A percentile compares a stretch with the other conserved stretches of the same genome.
These are phyloP conservation scores for Hydropotes inermis DNA, from an alignment of 2,113 vertebrate genomes.

Conservation along the genomic window DNA sequence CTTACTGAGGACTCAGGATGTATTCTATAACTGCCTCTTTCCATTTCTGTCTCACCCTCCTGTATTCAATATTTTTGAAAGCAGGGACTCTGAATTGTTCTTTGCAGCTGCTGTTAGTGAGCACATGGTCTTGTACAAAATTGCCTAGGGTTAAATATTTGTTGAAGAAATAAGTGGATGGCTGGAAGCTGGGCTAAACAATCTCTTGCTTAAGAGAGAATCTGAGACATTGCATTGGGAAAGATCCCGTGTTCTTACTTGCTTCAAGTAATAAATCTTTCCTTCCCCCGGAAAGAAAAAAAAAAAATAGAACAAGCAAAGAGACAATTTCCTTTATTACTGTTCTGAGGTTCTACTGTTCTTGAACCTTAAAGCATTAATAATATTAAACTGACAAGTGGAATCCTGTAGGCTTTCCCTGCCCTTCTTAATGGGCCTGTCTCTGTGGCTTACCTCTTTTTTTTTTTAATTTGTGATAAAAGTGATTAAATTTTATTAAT, in stretches of 20 bases:
- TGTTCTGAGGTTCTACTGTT: neutral
- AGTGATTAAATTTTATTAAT: neutral
- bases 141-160: neutral
- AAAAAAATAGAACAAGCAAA: neutral
- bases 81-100: neutral
- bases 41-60: neutral
- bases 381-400: neutral
- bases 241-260: neutral
- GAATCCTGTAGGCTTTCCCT: neutral
- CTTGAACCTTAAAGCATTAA: neutral
- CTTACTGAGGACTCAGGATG: neutral
- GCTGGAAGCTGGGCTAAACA: neutral
- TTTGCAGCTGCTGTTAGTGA: neutral
- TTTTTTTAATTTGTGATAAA: neutral
- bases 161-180: neutral
- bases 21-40: neutral
- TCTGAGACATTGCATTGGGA: neutral
- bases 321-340: neutral
- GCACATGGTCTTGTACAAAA: fast-evolving
- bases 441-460: neutral
- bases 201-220: neutral
- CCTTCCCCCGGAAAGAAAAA: neutral
- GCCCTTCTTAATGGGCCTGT: no score
- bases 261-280: neutral
- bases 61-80: neutral